Conservation (phyloP, 2,797 vertebrate species). For the Karalla daura region DNA sequence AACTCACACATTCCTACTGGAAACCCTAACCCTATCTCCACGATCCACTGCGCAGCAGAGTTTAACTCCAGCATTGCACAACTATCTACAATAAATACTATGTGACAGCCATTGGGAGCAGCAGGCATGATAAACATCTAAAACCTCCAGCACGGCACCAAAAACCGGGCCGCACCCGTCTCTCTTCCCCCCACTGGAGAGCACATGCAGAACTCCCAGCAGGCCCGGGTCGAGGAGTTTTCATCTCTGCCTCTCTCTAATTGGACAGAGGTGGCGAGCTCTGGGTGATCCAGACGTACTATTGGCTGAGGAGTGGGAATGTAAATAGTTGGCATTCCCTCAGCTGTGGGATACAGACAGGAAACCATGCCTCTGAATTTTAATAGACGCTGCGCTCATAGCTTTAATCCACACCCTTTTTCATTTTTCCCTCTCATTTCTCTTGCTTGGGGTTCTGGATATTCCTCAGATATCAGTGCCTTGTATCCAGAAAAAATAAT, state of each 20-base stretch:
- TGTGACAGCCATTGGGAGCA: slow-evolving; percentile 43
- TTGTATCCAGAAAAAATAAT: not conserved
- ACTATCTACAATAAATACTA: slow-evolving; percentile 28
- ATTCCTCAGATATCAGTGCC: not conserved
- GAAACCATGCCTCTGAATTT: slow-evolving; percentile 75
- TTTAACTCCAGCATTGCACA: slow-evolving; percentile 12
- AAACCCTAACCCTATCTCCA: not conserved
- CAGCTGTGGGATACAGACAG: slow-evolving; percentile 74
- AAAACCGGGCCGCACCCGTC: slow-evolving; percentile 59
- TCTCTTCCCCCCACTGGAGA: slow-evolving; percentile 24
- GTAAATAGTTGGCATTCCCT: slow-evolving; percentile 75
- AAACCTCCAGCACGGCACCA: slow-evolving; percentile 63
- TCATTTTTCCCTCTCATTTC: slow-evolving; percentile 9
- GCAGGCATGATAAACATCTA: slow-evolving; percentile 71
- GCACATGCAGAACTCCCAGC: slow-evolving; percentile 62
- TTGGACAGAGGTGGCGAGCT: slow-evolving; percentile 56
- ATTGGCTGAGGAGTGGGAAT: slow-evolving; percentile 68
- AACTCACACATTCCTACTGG: slow-evolving; percentile 9
- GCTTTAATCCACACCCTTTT: slow-evolving; percentile 67
- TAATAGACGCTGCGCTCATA: slow-evolving; percentile 59
- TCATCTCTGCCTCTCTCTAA: slow-evolving; percentile 54
- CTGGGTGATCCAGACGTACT: slow-evolving; percentile 39
- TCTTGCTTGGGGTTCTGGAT: not conserved
- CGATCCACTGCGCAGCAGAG: slow-evolving; percentile 4
- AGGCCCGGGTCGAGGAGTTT: slow-evolving; percentile 49